Percentiles rank a stretch among this genome's conserved stretches.
Conservation (phyloP, 2,797 vertebrate species). For the Carapus acus region DNA sequence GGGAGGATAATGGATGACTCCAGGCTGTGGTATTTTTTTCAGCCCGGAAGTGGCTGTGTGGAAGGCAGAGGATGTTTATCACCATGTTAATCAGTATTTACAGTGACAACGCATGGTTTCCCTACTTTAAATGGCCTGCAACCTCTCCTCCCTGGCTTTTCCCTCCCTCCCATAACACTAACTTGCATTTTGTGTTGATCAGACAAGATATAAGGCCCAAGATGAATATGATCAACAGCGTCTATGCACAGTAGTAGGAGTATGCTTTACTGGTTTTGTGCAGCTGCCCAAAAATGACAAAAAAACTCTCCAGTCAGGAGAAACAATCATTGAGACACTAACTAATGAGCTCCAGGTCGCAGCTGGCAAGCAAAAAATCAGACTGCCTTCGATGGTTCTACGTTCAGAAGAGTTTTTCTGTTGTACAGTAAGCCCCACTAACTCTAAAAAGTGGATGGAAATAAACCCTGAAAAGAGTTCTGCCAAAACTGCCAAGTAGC, state of each 20-base stretch:
- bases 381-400: background rate
- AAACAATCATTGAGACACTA: conserved; percentile 38
- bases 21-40: conserved; percentile 6
- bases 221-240: conserved; percentile 51
- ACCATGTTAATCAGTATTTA: conserved; percentile 16
- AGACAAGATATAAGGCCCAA: conserved; percentile 13
- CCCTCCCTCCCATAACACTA: conserved; percentile 27
- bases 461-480: conserved; percentile 26
- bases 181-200: conserved; percentile 42
- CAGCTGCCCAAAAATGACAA: conserved; percentile 27
- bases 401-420: conserved; percentile 25
- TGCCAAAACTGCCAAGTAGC: conserved; percentile 19
- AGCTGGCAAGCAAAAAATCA: conserved; percentile 17
- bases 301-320: conserved; percentile 19
- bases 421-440: conserved; percentile 24
- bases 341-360: conserved; percentile 12
- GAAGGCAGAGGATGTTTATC: conserved; percentile 9
- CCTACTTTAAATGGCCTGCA: conserved; percentile 3
- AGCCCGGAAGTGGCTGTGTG: background rate
- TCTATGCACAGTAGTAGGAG: conserved; percentile 34
- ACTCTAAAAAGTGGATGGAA: conserved; percentile 26
- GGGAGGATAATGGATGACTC: conserved; percentile 1
- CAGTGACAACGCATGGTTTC: conserved; percentile 15
- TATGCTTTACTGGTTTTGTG: conserved; percentile 24
- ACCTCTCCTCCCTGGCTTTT: conserved; percentile 20